These are phyloP conservation scores for Parazoanthus darwini DNA, from an alignment of 92 coral and sea anemone genomes.

Conservation along the genomic window DNA sequence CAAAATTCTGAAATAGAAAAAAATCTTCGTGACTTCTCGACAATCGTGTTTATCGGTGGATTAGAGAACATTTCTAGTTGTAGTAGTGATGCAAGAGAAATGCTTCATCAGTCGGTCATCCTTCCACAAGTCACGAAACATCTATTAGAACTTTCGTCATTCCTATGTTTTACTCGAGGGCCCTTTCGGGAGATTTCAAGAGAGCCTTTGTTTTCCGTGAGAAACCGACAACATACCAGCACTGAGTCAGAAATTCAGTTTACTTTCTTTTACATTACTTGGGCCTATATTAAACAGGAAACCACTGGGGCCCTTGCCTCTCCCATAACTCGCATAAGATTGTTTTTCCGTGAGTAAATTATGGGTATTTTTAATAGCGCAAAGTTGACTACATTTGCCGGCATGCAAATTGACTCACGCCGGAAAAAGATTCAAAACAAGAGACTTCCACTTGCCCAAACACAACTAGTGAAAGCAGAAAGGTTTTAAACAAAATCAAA, in stretches of 20 bases:
- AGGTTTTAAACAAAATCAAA: not conserved
- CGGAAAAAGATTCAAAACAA: conserved; percentile 25
- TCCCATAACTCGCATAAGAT: conserved; percentile 48
- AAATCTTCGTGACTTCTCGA: conserved; percentile 30
- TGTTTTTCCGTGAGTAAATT: conserved; percentile 46
- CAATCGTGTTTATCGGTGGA: conserved; percentile 5
- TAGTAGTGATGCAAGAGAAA: not conserved
- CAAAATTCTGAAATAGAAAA: conserved; percentile 32
- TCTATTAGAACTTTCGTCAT: conserved; percentile 17
- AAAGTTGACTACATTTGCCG: conserved; percentile 44
- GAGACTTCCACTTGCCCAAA: not conserved
- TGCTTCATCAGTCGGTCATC: not conserved
- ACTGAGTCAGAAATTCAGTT: conserved; percentile 36
- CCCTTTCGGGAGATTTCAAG: conserved; percentile 18
- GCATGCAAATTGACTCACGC: conserved; percentile 44
- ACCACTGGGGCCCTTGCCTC: conserved; percentile 34
- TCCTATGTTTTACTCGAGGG: conserved; percentile 7
- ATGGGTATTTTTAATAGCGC: conserved; percentile 40
- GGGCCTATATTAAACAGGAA: conserved; percentile 49
- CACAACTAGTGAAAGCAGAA: not conserved
- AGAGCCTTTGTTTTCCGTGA: conserved; percentile 39
- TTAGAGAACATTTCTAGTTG: not conserved
- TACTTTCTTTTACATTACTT: conserved; percentile 22
- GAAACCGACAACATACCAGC: conserved; percentile 50
- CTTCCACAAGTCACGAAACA: not conserved